phyloP scores from a whole-genome alignment of 2,888 invertebrate species.

The Eupithecia centaureata region DNA sequence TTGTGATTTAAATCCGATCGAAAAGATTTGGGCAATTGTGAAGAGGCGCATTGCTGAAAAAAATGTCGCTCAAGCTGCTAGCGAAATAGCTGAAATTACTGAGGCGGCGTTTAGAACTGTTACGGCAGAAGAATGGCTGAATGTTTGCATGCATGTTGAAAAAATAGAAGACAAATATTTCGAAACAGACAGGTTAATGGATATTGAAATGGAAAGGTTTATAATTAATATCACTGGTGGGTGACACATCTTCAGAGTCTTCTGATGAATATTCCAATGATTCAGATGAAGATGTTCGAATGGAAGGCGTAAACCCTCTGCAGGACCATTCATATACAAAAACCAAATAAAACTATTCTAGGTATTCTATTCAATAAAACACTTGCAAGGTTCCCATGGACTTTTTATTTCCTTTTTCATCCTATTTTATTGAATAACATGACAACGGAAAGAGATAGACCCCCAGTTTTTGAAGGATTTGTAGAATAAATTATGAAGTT shows the following conservation, averaged over 20 bases:
- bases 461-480: too few relatives aligned
- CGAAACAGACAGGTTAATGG: slow-evolving; percentile 25
- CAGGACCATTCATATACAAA: slow-evolving; percentile 32
- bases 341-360: slow-evolving; percentile 22
- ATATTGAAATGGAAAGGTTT: slow-evolving; percentile 28
- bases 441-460: too few relatives aligned
- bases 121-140: slow-evolving; percentile 33
- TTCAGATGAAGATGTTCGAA: slow-evolving; percentile 30
- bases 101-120: slow-evolving; percentile 30
- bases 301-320: slow-evolving; percentile 33
- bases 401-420: slow-evolving; percentile 23
- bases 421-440: too few relatives aligned
- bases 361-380: slow-evolving; percentile 31
- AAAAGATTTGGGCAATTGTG: slow-evolving; percentile 31
- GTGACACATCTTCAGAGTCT: slow-evolving; percentile 29
- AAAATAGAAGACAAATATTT: slow-evolving; percentile 31
- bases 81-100: slow-evolving; percentile 27
- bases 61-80: slow-evolving; percentile 32
- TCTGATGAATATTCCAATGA: slow-evolving; percentile 22
- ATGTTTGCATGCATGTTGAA: slow-evolving; percentile 27
- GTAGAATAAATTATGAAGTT: too few relatives aligned
- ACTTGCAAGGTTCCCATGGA: slow-evolving; percentile 24
- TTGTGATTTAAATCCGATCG: slow-evolving; percentile 27
- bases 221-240: slow-evolving; percentile 24
- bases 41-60: slow-evolving; percentile 34